Evolutionary conservation across 2,113 vertebrate species (phyloP).

Genomic region (Jacana jacana): DNA sequence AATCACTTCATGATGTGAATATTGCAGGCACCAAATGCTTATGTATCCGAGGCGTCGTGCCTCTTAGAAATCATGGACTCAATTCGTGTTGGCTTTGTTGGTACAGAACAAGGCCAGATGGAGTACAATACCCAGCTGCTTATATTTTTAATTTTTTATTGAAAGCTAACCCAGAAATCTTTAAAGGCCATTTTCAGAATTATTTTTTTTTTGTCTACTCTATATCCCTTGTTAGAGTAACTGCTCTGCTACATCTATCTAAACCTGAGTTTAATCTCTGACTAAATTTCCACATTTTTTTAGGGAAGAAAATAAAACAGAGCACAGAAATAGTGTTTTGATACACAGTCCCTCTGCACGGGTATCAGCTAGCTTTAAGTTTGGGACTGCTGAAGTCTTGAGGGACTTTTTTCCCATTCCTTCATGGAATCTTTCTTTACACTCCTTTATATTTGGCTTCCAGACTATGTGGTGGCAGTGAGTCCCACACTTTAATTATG

Average conservation of each 20-base stretch:
- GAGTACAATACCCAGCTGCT: neutral
- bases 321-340: neutral
- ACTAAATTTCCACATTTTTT: neutral
- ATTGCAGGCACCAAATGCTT: neutral
- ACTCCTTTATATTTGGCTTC: neutral
- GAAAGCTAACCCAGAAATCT: neutral
- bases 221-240: neutral
- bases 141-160: neutral
- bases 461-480: neutral
- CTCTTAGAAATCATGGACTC: neutral
- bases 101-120: neutral
- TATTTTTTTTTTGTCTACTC: neutral
- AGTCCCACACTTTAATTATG: neutral
- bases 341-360: neutral
- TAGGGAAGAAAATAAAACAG: neutral
- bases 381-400: neutral
- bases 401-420: neutral
- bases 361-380: neutral
- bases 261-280: neutral
- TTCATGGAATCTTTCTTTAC: neutral
- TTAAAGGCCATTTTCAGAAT: neutral
- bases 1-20: neutral
- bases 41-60: neutral
- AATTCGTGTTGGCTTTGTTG: neutral
- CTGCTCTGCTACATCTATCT: neutral